Base-by-base conservation (phyloP, 2,888 invertebrate genomes). In the Temnothorax unifasciatus region DNA sequence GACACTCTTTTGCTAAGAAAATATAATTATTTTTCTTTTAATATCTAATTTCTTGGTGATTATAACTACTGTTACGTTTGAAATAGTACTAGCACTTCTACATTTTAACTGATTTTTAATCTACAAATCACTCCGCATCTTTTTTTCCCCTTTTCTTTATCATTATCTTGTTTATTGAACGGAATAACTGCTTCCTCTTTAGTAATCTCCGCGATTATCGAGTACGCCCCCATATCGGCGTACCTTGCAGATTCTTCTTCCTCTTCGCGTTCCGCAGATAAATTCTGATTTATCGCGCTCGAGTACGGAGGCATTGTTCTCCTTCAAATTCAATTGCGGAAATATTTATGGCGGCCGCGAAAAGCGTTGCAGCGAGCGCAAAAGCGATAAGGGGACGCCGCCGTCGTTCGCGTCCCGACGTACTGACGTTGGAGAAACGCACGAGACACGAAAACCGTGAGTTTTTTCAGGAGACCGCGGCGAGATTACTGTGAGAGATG, bases 271-370 rank as follows among this genome's bases (percentile, higher is more conserved):
- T 34, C 34, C 44, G 47, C 47, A 18, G 59, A 79, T 79, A 71
- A 59, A 79, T 77, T 68, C 77, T 77, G 77, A 77, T 79, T 79
- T 79, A 79, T 79, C 25, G 79, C 73, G 38, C 73, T 47, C 71
- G 25, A 73, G 59, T 4, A 25, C 79, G 59, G 21, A 15, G 15
- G 59, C 79, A 79, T 79, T 79, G 79, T 79, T 79, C 79, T 71
- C 59, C 73, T 79, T 79, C 79, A 79, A 71, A 79, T 79, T 79
- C 79, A 79, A 79, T 79, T 59, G 79, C 79, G 79, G 79, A 79
- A 61, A 79, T 79, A 79, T 79, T 79, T 79, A 71, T 79, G 71
- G 73, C 73, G 73, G 59, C 38, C 59, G 79, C 73, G 71, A 47
- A 47, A 69, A 59, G 71, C 71, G 47, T 71, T 71, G 71, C 57